These are phyloP conservation scores for Mesitornis unicolor DNA, from an alignment of 2,113 vertebrate species.

Conservation along the genomic window DNA sequence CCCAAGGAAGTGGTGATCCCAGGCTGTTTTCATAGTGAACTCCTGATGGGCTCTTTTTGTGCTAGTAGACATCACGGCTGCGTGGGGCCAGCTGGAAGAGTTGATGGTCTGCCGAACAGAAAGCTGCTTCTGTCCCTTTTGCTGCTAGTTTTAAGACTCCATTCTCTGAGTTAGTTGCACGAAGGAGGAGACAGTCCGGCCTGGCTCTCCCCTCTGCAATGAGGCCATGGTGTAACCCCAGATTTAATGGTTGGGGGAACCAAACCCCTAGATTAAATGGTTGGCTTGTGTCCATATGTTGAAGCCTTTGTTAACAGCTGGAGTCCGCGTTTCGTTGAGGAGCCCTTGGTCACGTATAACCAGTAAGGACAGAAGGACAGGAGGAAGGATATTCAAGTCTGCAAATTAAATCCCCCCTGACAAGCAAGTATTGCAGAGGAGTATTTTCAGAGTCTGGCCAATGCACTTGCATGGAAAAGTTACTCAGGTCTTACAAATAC, in stretches of 20 bases:
- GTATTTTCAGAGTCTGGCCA: background rate
- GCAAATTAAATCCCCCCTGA: background rate
- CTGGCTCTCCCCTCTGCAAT: background rate
- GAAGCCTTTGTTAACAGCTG: too few relatives aligned
- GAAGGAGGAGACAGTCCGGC: background rate
- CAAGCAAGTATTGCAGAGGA: background rate
- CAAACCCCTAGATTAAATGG: too few relatives aligned
- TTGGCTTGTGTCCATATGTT: too few relatives aligned
- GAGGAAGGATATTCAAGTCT: background rate
- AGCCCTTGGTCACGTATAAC: background rate
- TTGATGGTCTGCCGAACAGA: fast-evolving
- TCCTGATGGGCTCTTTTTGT: background rate
- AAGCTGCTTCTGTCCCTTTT: background rate
- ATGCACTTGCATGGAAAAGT: background rate
- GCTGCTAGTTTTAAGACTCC: background rate
- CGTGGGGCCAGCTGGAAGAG: background rate
- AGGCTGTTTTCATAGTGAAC: fast-evolving
- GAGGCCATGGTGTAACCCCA: background rate
- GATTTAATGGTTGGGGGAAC: too few relatives aligned
- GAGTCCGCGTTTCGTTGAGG: background rate
- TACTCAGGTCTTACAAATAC: background rate
- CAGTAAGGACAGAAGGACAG: background rate
- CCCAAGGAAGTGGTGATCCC: background rate
- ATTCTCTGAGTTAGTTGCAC: background rate
- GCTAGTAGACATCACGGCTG: background rate